Evolutionary conservation across 2,113 vertebrate species (phyloP).

Genomic region (Myotis yumanensis): DNA sequence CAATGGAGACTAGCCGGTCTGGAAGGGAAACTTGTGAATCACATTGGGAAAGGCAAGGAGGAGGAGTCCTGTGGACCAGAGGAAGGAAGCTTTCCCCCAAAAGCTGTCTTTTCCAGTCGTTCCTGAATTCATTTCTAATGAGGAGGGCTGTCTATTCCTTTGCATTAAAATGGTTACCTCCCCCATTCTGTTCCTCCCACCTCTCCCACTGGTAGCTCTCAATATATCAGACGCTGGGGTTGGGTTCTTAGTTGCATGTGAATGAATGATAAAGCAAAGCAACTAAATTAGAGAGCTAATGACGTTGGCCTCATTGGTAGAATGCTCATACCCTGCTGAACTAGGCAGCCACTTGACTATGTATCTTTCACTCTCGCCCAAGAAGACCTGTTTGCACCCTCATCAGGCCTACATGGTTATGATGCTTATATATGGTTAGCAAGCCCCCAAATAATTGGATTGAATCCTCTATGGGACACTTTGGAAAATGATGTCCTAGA

Average conservation of each 20-base stretch:
- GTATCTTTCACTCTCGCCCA: fast-evolving
- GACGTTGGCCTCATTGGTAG: not conserved
- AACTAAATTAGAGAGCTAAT: not conserved
- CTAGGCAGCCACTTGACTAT: not conserved
- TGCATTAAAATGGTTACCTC: not conserved
- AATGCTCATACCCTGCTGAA: no score
- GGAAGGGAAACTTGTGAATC: not conserved
- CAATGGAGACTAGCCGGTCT: not conserved
- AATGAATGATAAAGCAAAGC: not conserved
- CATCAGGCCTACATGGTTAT: fast-evolving
- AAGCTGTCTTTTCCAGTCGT: not conserved
- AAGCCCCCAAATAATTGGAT: not conserved
- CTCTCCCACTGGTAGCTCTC: not conserved
- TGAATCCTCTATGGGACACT: not conserved
- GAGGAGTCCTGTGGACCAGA: not conserved
- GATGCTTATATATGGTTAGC: not conserved
- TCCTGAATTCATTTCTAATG: not conserved
- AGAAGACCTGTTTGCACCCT: not conserved
- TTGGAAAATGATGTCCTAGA: not conserved
- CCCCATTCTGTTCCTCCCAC: not conserved
- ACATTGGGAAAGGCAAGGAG: not conserved
- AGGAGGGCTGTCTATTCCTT: not conserved
- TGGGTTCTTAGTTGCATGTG: not conserved
- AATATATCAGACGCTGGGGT: not conserved
- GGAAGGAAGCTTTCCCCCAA: not conserved